phyloP scores from a whole-genome alignment of 2,797 vertebrate species.

The Clarias fuscus region DNA sequence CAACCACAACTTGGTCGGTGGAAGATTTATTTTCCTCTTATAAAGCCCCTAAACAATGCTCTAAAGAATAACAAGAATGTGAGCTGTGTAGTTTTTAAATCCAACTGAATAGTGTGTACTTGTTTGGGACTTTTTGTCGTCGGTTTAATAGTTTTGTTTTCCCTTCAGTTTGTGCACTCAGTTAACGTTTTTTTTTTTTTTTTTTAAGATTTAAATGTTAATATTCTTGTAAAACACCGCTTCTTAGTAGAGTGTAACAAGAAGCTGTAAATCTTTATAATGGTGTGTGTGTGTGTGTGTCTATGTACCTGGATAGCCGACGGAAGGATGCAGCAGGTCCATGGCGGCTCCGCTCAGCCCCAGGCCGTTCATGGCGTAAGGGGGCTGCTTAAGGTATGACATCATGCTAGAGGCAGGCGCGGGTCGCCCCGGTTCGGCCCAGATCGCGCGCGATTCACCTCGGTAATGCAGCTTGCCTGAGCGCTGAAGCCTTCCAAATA shows the following conservation, averaged over 20 bases:
- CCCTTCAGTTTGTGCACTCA: not conserved
- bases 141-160: not conserved
- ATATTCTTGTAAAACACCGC: too few species aligned
- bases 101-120: not conserved
- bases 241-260: not conserved
- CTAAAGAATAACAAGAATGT: not conserved
- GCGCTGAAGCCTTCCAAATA: constrained; percentile 62
- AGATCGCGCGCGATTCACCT: constrained; percentile 73
- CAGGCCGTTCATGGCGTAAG: constrained; percentile 94
- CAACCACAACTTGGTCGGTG: constrained; percentile 9
- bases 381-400: constrained; percentile 99
- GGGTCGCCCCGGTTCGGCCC: constrained; percentile 80
- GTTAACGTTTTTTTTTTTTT: not conserved
- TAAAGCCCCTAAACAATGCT: constrained; percentile 4
- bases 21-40: not conserved
- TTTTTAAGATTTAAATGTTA: not conserved
- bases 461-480: constrained; percentile 80
- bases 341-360: constrained; percentile 90
- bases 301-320: constrained; percentile 88
- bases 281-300: not conserved
- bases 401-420: constrained; percentile 94
- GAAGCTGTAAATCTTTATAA: not conserved
- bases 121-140: not conserved
- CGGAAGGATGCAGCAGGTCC: constrained; percentile 93
- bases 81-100: not conserved